Evolutionary conservation across 2,888 invertebrate genomes (phyloP).

Genomic region (Cancer borealis): DNA sequence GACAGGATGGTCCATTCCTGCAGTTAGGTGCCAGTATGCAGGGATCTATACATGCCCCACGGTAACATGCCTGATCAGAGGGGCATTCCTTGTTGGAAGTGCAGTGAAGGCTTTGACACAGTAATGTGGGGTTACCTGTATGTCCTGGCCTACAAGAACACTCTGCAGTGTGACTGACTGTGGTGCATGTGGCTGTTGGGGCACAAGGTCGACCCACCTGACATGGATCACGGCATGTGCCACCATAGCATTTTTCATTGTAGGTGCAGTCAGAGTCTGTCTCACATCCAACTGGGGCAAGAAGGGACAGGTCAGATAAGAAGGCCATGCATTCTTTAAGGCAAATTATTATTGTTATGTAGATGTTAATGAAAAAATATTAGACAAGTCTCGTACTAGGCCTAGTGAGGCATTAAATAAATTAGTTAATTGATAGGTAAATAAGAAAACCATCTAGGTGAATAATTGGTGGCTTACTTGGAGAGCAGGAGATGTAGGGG

Average conservation of each 20-base stretch:
- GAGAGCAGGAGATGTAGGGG: slow-evolving; percentile 83
- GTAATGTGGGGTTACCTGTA: slow-evolving; percentile 89
- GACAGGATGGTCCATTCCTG: slow-evolving; percentile 85
- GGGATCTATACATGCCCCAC: slow-evolving; percentile 91
- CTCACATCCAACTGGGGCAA: slow-evolving; percentile 85
- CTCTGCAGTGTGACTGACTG: slow-evolving; percentile 87
- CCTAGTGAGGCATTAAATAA: slow-evolving; percentile 18
- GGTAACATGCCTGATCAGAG: slow-evolving; percentile 86
- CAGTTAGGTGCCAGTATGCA: slow-evolving; percentile 87
- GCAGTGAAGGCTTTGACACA: slow-evolving; percentile 79
- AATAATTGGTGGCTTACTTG: slow-evolving; percentile 85
- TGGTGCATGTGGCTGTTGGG: slow-evolving; percentile 86
- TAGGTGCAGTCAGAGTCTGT: slow-evolving; percentile 87
- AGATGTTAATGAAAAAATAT: background rate
- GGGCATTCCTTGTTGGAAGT: slow-evolving; percentile 75
- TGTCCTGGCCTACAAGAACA: slow-evolving; percentile 87
- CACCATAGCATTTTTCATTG: slow-evolving; percentile 84
- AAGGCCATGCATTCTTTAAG: slow-evolving; percentile 84
- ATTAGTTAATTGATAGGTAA: background rate
- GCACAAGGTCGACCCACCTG: slow-evolving; percentile 82
- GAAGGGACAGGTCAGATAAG: slow-evolving; percentile 79
- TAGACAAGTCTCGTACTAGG: background rate
- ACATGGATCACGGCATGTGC: slow-evolving; percentile 83
- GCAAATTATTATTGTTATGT: slow-evolving; percentile 8
- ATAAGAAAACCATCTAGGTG: slow-evolving; percentile 86